Base-by-base conservation (phyloP, 92 coral and sea anemone species). In the Desmophyllum pertusum region DNA sequence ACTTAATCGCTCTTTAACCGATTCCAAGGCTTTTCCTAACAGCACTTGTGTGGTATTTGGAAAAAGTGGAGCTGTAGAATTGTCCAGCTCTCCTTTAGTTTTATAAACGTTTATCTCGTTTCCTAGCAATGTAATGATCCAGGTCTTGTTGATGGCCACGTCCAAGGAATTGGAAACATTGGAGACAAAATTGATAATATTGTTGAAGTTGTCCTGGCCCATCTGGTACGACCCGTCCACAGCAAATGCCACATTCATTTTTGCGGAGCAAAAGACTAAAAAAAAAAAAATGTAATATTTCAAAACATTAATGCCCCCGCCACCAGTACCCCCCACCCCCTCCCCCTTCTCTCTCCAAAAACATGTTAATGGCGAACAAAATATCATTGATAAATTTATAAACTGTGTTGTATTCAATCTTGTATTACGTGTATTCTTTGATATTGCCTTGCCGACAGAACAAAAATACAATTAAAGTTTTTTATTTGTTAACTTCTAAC, bases 151-250 rank as follows among this genome's bases (percentile, higher is more conserved):
- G 50, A 41, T 11, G 4, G 51, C 53, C 33, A 77, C 37, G 21
- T 77, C 81, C 40, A 77, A 77, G 35, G 59, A 11, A 5, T 53
- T 25, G 38, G 81, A 77, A 19, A 61, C 50, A 37, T 77, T 59
- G 25, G 0, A 14, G 70, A 77, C 36, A 30, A 77, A 77, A 41
- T 62, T 18, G 1, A 21, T 14, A n/a, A 77, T 65, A 21, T 4
- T 0, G 23, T 4, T 2, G 70, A 57, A 77, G 27, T 29, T 39
- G 8, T 19, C 29, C 1, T 61, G 18, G 51, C 81, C 71, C 38
- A 77, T 14, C 48, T 38, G 59, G 52, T 77, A 59, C 23, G 81
- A 77, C 38, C 81, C 81, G 9, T 77, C 81, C 70, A 77, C 81
- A 23, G 36, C 70, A 61, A 77, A 77, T 6, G 27, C 81, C 70